Percentiles rank a stretch among this genome's conserved stretches.
Conservation (phyloP, 2,113 vertebrate species). For the Oostethus manadensis region DNA sequence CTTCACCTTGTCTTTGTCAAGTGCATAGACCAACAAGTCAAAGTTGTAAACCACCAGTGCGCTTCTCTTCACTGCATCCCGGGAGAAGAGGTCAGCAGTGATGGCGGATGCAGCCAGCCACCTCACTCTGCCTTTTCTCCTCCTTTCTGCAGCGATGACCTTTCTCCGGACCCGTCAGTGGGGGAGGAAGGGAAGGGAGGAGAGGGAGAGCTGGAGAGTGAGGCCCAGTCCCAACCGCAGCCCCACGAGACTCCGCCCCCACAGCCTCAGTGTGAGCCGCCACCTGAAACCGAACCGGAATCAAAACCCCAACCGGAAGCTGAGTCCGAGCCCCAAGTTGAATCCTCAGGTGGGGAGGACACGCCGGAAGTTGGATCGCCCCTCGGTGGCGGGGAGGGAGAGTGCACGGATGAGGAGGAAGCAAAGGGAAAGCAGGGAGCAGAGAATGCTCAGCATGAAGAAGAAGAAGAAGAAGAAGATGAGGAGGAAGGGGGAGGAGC, state of each 20-base stretch:
- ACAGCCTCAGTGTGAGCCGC: slow-evolving; percentile 15
- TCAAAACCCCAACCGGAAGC: neutral
- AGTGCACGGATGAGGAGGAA: slow-evolving; percentile 31
- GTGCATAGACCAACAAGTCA: slow-evolving; percentile 43
- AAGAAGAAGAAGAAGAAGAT: slow-evolving; percentile 60
- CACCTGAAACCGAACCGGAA: slow-evolving; percentile 5
- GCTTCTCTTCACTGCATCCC: slow-evolving; percentile 58
- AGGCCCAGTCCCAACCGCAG: slow-evolving; percentile 68
- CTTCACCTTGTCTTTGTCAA: slow-evolving; percentile 39
- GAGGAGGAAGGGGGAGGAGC: slow-evolving; percentile 76
- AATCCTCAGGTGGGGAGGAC: slow-evolving; percentile 14
- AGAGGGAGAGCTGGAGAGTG: slow-evolving; percentile 75
- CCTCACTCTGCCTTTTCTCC: slow-evolving; percentile 79
- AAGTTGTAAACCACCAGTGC: slow-evolving; percentile 12
- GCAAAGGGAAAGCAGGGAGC: slow-evolving; percentile 31
- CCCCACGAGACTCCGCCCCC: slow-evolving; percentile 32
- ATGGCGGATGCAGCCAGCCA: slow-evolving; percentile 65
- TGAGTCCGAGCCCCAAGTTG: slow-evolving; percentile 9
- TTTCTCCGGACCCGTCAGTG: slow-evolving; percentile 60
- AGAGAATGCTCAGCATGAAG: slow-evolving; percentile 26
- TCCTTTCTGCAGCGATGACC: slow-evolving; percentile 78
- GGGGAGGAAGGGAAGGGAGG: slow-evolving; percentile 77
- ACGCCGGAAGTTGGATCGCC: neutral
- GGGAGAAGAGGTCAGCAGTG: slow-evolving; percentile 71
- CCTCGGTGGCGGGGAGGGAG: slow-evolving; percentile 3